Percentiles rank a stretch among this genome's conserved stretches.
phyloP scores from a whole-genome alignment of 2,797 vertebrate genomes.

The Buceros bicornis region DNA sequence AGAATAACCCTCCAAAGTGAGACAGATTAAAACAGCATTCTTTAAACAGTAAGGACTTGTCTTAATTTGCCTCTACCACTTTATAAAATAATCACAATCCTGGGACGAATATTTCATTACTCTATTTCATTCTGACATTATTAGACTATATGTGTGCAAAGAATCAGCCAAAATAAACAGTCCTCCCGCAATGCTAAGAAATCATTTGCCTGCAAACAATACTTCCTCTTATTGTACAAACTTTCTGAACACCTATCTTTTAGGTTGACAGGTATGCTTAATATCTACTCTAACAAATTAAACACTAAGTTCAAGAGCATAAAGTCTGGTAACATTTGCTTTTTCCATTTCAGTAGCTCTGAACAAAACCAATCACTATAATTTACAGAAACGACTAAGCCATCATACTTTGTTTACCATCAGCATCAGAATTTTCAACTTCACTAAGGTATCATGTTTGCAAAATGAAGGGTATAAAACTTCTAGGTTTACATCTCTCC shows the following conservation, averaged over 20 bases:
- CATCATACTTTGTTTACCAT: not conserved
- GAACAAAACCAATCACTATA: not conserved
- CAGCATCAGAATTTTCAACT: not conserved
- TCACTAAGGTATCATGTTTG: not conserved
- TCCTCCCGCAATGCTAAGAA: not conserved
- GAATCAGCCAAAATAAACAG: not conserved
- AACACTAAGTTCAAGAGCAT: not conserved
- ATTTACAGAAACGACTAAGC: not conserved
- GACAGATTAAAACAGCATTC: not conserved
- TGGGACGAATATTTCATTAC: not conserved
- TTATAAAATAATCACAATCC: not conserved
- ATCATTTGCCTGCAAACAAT: not conserved
- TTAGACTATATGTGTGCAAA: not conserved
- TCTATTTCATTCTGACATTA: not conserved
- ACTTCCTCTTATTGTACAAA: not conserved
- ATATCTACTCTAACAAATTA: not conserved
- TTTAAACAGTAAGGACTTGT: not conserved
- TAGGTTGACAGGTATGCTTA: not conserved
- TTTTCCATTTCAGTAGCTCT: not conserved
- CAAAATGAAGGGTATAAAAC: not conserved
- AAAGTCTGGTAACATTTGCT: not conserved
- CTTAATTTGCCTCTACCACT: not conserved
- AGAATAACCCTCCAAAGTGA: not conserved
- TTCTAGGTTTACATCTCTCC: not conserved
- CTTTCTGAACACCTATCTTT: not conserved